Percentiles rank a stretch among this genome's conserved stretches.
phyloP scores from a whole-genome alignment of 2,888 invertebrate genomes.

The Chrysodeixis includens region DNA sequence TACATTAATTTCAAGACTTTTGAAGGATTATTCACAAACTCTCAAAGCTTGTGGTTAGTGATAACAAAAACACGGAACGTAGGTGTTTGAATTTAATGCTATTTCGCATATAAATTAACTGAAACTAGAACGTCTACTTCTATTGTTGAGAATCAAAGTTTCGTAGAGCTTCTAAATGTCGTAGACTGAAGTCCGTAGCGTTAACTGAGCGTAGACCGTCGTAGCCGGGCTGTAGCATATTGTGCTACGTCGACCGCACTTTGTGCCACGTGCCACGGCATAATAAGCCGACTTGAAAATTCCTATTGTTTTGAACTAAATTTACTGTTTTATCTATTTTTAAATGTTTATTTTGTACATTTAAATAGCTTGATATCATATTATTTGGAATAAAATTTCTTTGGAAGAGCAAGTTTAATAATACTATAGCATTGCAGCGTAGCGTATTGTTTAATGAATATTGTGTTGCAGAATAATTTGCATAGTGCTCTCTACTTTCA shows the following conservation, averaged over 20 bases:
- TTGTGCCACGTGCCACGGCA: constrained; percentile 73
- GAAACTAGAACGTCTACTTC: constrained; percentile 31
- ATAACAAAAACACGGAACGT: background rate
- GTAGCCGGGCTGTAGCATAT: constrained; percentile 62
- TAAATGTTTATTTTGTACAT: background rate
- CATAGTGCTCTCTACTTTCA: constrained; percentile 3
- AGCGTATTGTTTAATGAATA: constrained; percentile 5
- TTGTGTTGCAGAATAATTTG: constrained; percentile 4
- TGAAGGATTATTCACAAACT: background rate
- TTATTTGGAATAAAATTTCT: background rate
- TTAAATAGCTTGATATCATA: background rate
- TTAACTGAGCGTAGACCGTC: constrained; percentile 61
- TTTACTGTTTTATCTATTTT: constrained; percentile 31
- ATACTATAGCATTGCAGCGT: background rate
- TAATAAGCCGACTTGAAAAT: constrained; percentile 73
- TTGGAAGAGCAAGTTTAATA: background rate
- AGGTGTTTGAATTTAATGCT: constrained; percentile 16
- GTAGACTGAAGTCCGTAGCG: constrained; percentile 63
- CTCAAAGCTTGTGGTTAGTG: constrained; percentile 6
- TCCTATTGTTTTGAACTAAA: constrained; percentile 47
- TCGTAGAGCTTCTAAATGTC: constrained; percentile 56
- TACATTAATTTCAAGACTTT: background rate
- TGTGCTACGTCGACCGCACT: constrained; percentile 69
- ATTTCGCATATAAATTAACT: constrained; percentile 38
- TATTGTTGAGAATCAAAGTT: constrained; percentile 52